Conservation (phyloP, 2,113 vertebrate species). For the Silurus asotus region DNA sequence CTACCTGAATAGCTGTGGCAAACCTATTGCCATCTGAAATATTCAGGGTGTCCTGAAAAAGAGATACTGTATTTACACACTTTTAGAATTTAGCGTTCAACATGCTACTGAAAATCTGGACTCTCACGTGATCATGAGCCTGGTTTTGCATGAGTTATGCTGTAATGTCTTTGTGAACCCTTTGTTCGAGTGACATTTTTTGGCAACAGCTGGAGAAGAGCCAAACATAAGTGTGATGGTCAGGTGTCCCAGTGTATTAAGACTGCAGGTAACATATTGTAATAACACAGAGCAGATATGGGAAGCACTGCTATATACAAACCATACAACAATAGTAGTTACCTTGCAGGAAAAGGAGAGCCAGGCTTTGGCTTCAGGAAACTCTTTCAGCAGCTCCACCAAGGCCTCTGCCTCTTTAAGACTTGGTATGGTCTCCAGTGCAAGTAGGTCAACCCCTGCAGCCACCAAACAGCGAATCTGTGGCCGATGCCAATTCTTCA, state of each 20-base stretch:
- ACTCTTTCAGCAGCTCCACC: slow-evolving; percentile 74
- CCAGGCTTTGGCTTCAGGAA: slow-evolving; percentile 74
- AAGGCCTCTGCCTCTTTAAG: slow-evolving; percentile 76
- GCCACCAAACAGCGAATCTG: slow-evolving; percentile 69
- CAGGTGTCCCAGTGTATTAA: background rate
- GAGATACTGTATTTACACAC: background rate
- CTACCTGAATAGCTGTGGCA: slow-evolving; percentile 64
- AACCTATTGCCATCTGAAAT: slow-evolving; percentile 74
- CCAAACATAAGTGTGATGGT: background rate
- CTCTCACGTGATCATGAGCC: background rate
- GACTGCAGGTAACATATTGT: background rate
- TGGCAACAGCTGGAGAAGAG: background rate
- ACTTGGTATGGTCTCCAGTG: slow-evolving; percentile 80
- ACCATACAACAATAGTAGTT: background rate
- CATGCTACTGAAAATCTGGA: background rate
- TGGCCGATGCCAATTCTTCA: slow-evolving; percentile 78
- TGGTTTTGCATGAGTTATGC: background rate
- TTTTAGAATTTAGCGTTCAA: background rate
- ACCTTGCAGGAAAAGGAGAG: slow-evolving; percentile 81
- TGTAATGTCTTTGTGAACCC: background rate
- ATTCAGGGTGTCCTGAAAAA: slow-evolving; percentile 64
- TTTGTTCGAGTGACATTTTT: background rate
- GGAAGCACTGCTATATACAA: background rate
- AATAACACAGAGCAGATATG: background rate
- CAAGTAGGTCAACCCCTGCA: slow-evolving; percentile 76